Conservation (phyloP, 2,888 invertebrate species). For the Scrobipalpa atriplicella region DNA sequence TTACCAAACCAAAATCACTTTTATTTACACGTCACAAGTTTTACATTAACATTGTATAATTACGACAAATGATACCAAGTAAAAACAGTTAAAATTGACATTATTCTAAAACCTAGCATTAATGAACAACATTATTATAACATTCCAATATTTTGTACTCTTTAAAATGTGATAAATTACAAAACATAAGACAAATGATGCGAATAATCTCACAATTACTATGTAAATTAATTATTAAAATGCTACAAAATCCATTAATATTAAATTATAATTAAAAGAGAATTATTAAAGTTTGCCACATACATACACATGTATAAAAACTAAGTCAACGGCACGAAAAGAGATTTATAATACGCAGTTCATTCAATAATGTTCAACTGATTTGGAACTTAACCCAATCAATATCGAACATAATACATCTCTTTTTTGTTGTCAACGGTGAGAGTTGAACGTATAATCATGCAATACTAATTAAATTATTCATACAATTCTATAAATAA, state of each 20-base stretch:
- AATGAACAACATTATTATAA: constrained; percentile 80
- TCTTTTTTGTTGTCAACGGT: constrained; percentile 11
- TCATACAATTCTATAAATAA: not conserved
- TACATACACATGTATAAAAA: constrained; percentile 63
- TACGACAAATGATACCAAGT: constrained; percentile 73
- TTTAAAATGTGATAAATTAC: constrained; percentile 82
- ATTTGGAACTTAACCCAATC: not conserved
- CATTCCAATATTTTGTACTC: constrained; percentile 82
- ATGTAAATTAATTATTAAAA: constrained; percentile 79
- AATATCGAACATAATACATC: not conserved
- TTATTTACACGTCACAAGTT: constrained; percentile 76
- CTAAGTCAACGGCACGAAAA: constrained; percentile 34
- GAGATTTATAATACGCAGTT: constrained; percentile 35
- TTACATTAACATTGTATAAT: constrained; percentile 76
- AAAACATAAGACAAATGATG: constrained; percentile 72
- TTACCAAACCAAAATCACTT: constrained; percentile 80
- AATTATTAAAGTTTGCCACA: constrained; percentile 71
- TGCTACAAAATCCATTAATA: constrained; percentile 79
- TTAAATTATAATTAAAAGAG: constrained; percentile 71
- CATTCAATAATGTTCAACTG: not conserved
- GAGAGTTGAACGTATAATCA: constrained; percentile 19
- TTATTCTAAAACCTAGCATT: constrained; percentile 79
- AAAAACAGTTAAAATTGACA: constrained; percentile 74
- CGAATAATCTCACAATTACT: constrained; percentile 75
- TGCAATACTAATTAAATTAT: not conserved